phyloP scores from a whole-genome alignment of 2,797 vertebrate species.

The Podarcis siculus region DNA sequence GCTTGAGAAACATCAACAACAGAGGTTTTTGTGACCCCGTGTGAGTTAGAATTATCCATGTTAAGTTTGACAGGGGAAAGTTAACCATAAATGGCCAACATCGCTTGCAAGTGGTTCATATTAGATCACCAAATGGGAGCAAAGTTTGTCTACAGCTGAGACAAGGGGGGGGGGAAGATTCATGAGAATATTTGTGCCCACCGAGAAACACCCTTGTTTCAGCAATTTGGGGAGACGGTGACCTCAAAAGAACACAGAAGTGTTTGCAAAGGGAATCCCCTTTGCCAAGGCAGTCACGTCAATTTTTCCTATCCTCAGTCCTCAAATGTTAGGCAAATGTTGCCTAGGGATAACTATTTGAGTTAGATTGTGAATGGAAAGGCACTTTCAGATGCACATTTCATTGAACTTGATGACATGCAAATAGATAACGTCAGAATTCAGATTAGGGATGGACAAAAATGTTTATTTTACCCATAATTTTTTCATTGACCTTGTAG shows the following conservation, averaged over 20 bases:
- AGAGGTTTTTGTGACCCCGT: slow-evolving; percentile 58
- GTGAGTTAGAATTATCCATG: slow-evolving; percentile 70
- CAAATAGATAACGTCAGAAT: no score
- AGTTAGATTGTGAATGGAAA: not conserved
- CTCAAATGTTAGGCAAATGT: not conserved
- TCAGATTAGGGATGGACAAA: not conserved
- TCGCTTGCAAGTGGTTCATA: slow-evolving; percentile 60
- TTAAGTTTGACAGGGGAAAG: slow-evolving; percentile 66
- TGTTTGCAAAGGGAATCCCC: not conserved
- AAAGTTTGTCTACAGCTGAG: not conserved
- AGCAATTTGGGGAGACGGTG: not conserved
- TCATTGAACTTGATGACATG: not conserved
- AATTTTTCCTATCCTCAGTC: not conserved
- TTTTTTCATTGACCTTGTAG: not conserved
- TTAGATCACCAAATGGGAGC: slow-evolving; percentile 53
- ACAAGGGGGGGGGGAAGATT: not conserved
- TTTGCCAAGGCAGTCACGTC: not conserved
- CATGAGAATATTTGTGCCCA: not conserved
- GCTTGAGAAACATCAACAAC: slow-evolving; percentile 38
- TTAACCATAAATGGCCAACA: slow-evolving; percentile 66
- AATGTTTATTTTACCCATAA: not conserved
- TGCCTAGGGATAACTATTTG: not conserved
- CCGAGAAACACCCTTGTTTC: not conserved
- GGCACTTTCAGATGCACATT: not conserved
- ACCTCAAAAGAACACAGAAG: not conserved